phyloP scores from a whole-genome alignment of 2,113 vertebrate genomes.

The Cebidichthys violaceus region DNA sequence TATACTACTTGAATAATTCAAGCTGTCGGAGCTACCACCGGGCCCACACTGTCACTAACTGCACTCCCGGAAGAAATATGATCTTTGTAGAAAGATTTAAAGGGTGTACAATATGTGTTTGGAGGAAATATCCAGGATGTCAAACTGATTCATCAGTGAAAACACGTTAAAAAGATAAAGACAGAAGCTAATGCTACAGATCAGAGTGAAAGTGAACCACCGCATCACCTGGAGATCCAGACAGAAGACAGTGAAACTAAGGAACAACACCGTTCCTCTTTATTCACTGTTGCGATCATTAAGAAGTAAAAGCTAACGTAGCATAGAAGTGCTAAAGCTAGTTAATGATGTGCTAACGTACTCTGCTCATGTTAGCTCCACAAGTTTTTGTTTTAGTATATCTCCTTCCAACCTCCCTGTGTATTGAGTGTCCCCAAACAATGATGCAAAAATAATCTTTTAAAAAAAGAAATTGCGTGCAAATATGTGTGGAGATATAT shows the following conservation, averaged over 20 bases:
- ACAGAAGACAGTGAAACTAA: no score
- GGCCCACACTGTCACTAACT: neutral
- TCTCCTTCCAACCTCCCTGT: no score
- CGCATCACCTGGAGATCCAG: neutral
- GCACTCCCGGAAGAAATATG: neutral
- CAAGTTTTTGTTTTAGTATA: no score
- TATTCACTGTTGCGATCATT: neutral
- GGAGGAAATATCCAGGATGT: neutral
- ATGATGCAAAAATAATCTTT: no score
- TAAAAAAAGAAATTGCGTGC: no score
- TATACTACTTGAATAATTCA: neutral
- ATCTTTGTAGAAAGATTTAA: neutral
- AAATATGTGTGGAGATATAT: no score
- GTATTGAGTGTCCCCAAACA: no score
- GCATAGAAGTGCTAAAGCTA: neutral
- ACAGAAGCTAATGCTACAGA: neutral
- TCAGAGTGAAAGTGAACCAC: neutral
- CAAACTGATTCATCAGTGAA: neutral
- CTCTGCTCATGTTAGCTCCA: no score
- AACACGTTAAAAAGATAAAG: neutral
- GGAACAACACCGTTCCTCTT: neutral
- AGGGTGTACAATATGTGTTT: neutral
- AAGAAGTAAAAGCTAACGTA: neutral
- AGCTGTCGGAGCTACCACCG: neutral
- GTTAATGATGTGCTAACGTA: neutral